Percentiles rank a stretch among this genome's conserved stretches.
phyloP scores from a whole-genome alignment of 2,888 invertebrate genomes.

The Apeira syringaria region DNA sequence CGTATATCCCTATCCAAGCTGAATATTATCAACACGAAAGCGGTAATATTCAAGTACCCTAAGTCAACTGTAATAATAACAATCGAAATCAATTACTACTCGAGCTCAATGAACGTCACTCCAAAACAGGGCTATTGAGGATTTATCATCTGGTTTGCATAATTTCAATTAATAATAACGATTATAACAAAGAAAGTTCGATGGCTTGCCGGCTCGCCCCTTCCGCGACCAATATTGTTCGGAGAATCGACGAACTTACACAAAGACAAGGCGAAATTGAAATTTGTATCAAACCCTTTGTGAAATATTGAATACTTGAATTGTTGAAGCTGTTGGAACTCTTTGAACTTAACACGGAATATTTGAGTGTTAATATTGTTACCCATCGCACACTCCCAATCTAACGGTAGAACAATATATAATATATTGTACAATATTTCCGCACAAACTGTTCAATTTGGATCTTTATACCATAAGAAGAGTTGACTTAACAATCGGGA shows the following conservation, averaged over 20 bases:
- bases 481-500: no score
- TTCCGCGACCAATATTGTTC: constrained; percentile 52
- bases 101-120: constrained; percentile 35
- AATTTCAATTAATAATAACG: constrained; percentile 68
- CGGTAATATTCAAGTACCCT: no score
- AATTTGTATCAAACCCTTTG: constrained; percentile 41
- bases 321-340: background rate
- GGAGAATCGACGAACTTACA: constrained; percentile 37
- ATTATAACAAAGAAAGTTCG: constrained; percentile 50
- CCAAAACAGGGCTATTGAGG: constrained; percentile 42
- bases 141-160: constrained; percentile 53
- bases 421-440: no score
- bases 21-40: no score
- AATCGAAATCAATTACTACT: constrained; percentile 25
- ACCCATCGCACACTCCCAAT: background rate
- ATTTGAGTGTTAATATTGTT: background rate
- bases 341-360: background rate
- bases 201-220: constrained; percentile 36
- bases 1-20: no score
- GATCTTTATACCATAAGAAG: no score
- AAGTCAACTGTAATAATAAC: no score
- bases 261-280: constrained; percentile 32
- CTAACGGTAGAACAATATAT: no score
- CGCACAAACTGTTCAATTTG: no score
- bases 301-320: constrained; percentile 24